Evolutionary conservation across 2,113 vertebrate genomes (phyloP).

Genomic region (Ceyx margarethae): DNA sequence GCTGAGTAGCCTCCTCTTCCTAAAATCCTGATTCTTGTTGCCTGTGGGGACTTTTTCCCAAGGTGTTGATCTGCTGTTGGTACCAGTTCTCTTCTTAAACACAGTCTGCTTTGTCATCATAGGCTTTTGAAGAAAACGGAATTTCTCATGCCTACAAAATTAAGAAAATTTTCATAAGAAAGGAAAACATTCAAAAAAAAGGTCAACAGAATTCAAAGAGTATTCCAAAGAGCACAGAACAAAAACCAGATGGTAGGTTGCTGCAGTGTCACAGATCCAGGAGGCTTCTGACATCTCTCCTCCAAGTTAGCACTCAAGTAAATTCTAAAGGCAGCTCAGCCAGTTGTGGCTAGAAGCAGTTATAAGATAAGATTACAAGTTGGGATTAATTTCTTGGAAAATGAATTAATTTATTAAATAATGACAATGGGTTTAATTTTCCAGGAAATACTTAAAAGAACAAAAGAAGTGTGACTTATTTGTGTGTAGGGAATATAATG

Average conservation of each 20-base stretch:
- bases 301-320: accelerated
- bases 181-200: background rate
- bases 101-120: background rate
- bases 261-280: background rate
- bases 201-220: background rate
- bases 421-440: background rate
- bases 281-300: background rate
- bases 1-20: background rate
- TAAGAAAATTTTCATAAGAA: background rate
- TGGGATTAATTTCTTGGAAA: background rate
- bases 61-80: background rate
- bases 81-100: background rate
- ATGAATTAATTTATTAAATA: no score
- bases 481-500: background rate
- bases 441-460: background rate
- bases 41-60: background rate
- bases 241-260: background rate
- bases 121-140: background rate
- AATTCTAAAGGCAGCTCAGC: background rate
- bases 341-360: background rate
- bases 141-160: background rate
- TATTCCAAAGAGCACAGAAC: background rate
- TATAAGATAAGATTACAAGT: background rate
- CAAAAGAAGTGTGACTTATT: background rate
- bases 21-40: background rate